Evolutionary conservation across 2,113 vertebrate genomes (phyloP).

Genomic region (Onychostruthus taczanowskii): DNA sequence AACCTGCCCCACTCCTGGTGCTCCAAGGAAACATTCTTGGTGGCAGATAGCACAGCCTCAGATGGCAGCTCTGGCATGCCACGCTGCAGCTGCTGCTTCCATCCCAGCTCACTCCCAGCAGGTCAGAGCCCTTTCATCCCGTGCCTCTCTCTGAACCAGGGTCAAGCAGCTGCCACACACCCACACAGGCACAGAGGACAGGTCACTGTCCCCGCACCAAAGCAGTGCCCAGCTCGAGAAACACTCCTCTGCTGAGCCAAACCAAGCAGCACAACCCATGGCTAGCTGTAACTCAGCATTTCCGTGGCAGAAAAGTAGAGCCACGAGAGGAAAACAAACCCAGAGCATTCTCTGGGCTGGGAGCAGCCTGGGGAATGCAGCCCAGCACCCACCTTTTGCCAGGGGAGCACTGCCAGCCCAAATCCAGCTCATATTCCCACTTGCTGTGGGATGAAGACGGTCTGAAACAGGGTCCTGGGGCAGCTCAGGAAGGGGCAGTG

Average conservation of each 20-base stretch:
- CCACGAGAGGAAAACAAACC: neutral
- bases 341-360: neutral
- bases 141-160: no score
- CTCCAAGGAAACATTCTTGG: neutral
- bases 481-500: neutral
- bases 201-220: neutral
- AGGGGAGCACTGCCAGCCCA: neutral
- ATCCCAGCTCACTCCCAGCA: neutral
- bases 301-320: neutral
- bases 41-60: neutral
- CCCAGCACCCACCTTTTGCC: neutral
- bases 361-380: neutral
- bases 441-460: rapidly evolving
- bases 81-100: neutral
- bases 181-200: neutral
- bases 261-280: neutral
- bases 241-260: neutral
- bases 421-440: neutral
- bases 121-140: neutral
- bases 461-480: neutral
- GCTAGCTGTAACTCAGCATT: neutral
- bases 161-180: neutral
- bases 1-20: neutral
- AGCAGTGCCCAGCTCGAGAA: neutral
- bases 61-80: neutral